These are phyloP conservation scores for Siphamia tubifer DNA, from an alignment of 2,113 vertebrate species.

Conservation along the genomic window DNA sequence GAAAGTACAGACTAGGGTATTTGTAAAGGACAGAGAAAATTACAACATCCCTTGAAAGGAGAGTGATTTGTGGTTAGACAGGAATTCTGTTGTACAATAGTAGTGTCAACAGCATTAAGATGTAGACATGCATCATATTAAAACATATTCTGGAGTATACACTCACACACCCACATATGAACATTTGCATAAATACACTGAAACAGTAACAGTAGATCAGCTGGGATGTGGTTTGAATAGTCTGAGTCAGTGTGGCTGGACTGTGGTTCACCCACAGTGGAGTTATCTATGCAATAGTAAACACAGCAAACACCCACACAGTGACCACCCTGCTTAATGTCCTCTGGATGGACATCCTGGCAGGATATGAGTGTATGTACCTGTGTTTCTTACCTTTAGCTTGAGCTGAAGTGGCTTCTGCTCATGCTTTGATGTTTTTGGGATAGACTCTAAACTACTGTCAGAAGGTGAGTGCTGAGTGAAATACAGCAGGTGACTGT, in stretches of 20 bases:
- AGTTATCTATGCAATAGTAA: constrained; percentile 41
- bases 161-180: neutral
- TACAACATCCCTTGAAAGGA: constrained; percentile 9
- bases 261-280: constrained; percentile 23
- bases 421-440: neutral
- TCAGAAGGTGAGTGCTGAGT: constrained; percentile 12
- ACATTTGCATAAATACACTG: constrained; percentile 14
- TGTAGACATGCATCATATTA: neutral
- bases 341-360: neutral
- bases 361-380: neutral
- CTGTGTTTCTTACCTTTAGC: neutral
- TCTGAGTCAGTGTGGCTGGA: constrained; percentile 26
- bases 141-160: constrained; percentile 20
- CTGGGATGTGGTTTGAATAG: constrained; percentile 22
- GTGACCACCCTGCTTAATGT: constrained; percentile 54
- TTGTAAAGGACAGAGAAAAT: constrained; percentile 15
- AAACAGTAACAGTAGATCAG: constrained; percentile 39
- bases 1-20: constrained; percentile 9
- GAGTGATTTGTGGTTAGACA: constrained; percentile 2
- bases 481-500: constrained; percentile 25
- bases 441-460: neutral
- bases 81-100: constrained; percentile 40
- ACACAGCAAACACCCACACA: constrained; percentile 26
- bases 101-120: constrained; percentile 29
- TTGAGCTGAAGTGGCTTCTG: neutral